Evolutionary conservation across 2,113 vertebrate genomes (phyloP), one percentile per base, ranked within the genome.

Genomic region (Sardina pilchardus): DNA sequence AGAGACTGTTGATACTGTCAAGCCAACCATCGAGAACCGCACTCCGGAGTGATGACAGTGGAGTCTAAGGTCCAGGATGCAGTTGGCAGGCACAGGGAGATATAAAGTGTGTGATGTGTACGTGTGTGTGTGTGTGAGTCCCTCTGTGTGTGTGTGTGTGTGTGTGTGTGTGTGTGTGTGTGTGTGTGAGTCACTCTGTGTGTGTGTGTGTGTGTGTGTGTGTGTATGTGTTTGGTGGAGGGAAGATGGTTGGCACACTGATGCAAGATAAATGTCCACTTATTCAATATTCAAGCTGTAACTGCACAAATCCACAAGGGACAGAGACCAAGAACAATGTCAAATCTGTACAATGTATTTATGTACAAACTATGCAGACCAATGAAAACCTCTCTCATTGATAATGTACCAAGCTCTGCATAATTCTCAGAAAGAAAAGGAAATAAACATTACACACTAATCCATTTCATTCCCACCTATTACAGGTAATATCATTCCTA

Each of bases 1-100:
- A 85, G 83, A 85, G 75, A 42, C 36, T 59, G 84, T 82, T 85
- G 34, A 26, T 83, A 56, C 16, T 83, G 85, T 56, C 83, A 80
- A 67, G 84, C 67, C 81, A 87, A 59, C 85, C 53, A 48, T 63
- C 84, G 36, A 81, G 75, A 87, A 82, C 30, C 4, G 39, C 39
- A 42, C 36, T 67, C 67, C 47, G 6, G 81, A 47, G 53, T n/a
- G n/a, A 59, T 53, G 83, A 83, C 44, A 75, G 88, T 42, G 44
- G 63, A 47, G 71, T 80, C 82, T 84, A 71, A 63, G 85, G 82
- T 82, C 83, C 84, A 63, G 82, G 67, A 34, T 10, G 9, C 30
- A 75, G 67, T 75, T 36, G 67, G 67, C 82, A 50, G 30, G 82
- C 47, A 56, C 48, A 53, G 45, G 45, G 53, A n/a, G 4, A 36